Conservation (phyloP, 2,797 vertebrate genomes). For the Pangasius mekongensis region DNA sequence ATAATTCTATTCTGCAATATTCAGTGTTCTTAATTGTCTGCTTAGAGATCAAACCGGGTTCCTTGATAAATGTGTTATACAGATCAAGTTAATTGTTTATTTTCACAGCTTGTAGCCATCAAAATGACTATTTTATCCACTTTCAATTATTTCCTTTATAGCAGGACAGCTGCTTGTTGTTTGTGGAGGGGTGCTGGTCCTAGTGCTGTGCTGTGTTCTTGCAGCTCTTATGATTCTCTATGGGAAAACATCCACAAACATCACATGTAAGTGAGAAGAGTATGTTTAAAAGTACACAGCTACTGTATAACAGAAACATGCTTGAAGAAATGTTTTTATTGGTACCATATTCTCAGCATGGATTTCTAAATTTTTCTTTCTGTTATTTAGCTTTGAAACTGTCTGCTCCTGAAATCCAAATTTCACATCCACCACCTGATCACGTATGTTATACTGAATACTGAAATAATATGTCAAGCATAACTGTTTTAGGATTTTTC, state of each 20-base stretch:
- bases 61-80: not conserved
- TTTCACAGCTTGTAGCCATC: not conserved
- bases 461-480: not conserved
- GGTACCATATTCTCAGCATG: not conserved
- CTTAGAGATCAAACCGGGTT: not conserved
- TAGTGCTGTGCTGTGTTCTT: not conserved
- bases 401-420: constrained; percentile 4
- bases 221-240: not conserved
- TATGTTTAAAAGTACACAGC: not conserved
- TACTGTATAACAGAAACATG: not conserved
- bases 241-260: not conserved
- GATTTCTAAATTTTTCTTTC: not conserved
- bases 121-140: not conserved
- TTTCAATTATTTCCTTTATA: not conserved
- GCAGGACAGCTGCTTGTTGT: not conserved
- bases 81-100: not conserved
- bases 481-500: not conserved
- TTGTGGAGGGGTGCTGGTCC: not conserved
- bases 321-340: not conserved
- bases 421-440: constrained; percentile 16
- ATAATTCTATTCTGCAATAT: not conserved
- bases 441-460: constrained; percentile 14
- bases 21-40: not conserved
- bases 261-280: not conserved
- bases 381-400: constrained; percentile 23